Base-by-base conservation (phyloP, 2,888 invertebrate species). In the Diaphora mendica region DNA sequence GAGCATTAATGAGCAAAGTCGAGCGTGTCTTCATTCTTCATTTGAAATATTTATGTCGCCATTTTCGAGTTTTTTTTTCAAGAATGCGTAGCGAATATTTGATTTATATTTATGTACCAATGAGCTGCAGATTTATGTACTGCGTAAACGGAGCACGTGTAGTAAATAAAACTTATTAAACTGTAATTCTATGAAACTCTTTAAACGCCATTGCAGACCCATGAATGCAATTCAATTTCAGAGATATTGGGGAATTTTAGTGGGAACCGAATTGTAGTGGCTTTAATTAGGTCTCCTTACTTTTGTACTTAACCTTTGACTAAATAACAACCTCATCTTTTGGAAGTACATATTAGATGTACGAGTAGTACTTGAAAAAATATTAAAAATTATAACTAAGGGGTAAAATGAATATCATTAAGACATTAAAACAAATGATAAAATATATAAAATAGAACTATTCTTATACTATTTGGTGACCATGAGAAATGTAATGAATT, bases 1-100 rank as follows among this genome's bases (percentile, higher is more conserved):
- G 91, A 92, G 90, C 91, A 85, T 91, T 93, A 92, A 93, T 93
- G 92, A 92, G 88, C 85, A 70, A 80, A 84, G 81, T 85, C 84
- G 86, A 85, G 83, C 87, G 87, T 86, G 89, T 91, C 90, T 91
- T 91, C 88, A 89, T 91, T 91, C 90, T 91, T 91, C 88, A 89
- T 90, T 88, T 91, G 90, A 92, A 84, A 86, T 91, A 90, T 93
- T 92, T 92, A 93, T 91, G 92, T 76, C 74, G 82, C 79, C 84
- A 85, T 90, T 91, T 86, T 85, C 80, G 82, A 75, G 20, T 62
- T 62, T 82, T 83, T 85, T 82, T 83, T 85, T 89, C 86, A 86
- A 87, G 85, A 87, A 88, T 88, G 89, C 88, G 84, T 82, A 80
- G 74, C 87, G 79, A 85, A 87, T 89, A 80, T 80, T 77, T 78